Evolutionary conservation across 2,113 vertebrate species (phyloP).

Genomic region (Menura novaehollandiae): DNA sequence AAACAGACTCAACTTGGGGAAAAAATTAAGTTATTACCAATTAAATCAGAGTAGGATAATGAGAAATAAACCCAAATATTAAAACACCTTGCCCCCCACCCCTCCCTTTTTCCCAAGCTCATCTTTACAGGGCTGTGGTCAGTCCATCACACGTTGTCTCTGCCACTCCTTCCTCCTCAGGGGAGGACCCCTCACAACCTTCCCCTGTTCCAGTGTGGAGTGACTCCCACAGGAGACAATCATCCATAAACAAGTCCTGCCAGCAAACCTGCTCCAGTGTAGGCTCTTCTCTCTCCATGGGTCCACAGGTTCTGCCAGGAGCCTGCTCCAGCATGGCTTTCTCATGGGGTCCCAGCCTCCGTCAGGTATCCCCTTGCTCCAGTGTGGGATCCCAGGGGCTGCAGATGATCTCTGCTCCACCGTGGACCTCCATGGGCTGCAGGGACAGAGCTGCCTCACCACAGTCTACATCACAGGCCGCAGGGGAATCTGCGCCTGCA

Average conservation of each 20-base stretch:
- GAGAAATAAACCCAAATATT: background rate
- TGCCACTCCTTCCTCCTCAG: background rate
- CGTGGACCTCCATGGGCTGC: fast-evolving
- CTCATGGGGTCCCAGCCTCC: background rate
- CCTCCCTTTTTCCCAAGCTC: background rate
- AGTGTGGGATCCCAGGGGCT: background rate
- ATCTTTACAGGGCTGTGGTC: background rate
- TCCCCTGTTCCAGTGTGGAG: background rate
- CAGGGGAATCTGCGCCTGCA: background rate
- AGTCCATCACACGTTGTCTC: background rate
- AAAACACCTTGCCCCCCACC: background rate
- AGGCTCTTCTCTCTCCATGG: background rate
- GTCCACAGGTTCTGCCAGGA: background rate
- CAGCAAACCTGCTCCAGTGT: background rate
- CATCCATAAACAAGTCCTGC: background rate
- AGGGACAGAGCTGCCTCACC: background rate
- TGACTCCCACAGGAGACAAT: background rate
- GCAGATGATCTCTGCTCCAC: background rate
- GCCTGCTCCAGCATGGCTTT: fast-evolving
- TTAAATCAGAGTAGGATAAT: background rate
- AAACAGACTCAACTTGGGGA: background rate
- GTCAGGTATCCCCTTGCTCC: background rate
- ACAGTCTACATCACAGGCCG: background rate
- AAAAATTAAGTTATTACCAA: background rate
- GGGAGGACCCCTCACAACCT: no score